Conservation (phyloP, 2,797 vertebrate species). For the Malurus splendens region DNA sequence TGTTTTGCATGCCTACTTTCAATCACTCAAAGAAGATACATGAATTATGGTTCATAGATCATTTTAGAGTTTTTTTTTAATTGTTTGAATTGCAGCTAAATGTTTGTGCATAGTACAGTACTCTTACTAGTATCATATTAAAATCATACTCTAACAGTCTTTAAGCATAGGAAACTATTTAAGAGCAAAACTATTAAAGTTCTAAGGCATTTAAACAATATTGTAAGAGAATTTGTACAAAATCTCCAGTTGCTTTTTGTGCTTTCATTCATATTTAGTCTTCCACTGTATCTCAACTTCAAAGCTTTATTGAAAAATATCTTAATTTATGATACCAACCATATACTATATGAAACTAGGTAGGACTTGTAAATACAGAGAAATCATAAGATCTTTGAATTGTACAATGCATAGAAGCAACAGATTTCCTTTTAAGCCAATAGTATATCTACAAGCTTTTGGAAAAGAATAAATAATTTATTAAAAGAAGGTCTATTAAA, state of each 20-base stretch:
- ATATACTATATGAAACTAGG: constrained; percentile 40
- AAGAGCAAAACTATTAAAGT: constrained; percentile 59
- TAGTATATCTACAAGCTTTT: constrained; percentile 65
- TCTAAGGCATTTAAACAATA: constrained; percentile 51
- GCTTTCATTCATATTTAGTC: constrained; percentile 70
- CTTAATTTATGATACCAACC: constrained; percentile 62
- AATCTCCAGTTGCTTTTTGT: constrained; percentile 64
- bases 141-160: constrained; percentile 65
- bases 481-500: constrained; percentile 64
- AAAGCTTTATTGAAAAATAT: constrained; percentile 58
- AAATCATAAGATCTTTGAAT: constrained; percentile 50
- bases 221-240: constrained; percentile 57
- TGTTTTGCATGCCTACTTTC: constrained; percentile 66
- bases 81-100: constrained; percentile 53
- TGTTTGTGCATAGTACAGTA: constrained; percentile 70
- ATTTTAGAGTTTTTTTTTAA: constrained; percentile 54
- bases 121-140: constrained; percentile 57
- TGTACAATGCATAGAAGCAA: constrained; percentile 64
- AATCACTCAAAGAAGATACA: constrained; percentile 58
- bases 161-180: constrained; percentile 69
- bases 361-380: constrained; percentile 73
- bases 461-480: constrained; percentile 45
- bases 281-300: constrained; percentile 70
- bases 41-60: constrained; percentile 58
- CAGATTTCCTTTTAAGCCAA: constrained; percentile 58